Conservation (phyloP, 2,113 vertebrate species). For the Helogale parvula region DNA sequence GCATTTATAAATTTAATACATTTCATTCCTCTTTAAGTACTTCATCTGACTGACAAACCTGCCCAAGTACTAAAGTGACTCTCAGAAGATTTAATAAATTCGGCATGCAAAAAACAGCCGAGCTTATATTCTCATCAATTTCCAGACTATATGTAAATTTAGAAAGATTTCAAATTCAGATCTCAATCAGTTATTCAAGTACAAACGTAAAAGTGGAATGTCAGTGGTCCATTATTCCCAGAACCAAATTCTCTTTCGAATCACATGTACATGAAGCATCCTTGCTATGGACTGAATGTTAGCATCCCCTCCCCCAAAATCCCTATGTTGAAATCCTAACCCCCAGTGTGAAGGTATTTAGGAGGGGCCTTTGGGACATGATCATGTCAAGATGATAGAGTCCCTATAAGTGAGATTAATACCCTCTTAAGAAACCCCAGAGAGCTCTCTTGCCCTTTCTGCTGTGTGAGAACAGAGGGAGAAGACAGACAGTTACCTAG, state of each 20-base stretch:
- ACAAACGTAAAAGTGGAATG: not conserved
- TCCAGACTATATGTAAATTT: slow-evolving; percentile 7
- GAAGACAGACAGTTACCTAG: not conserved
- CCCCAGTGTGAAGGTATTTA: not conserved
- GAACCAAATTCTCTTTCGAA: slow-evolving; percentile 45
- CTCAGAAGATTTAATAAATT: slow-evolving; percentile 32
- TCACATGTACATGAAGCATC: not conserved
- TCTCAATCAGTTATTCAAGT: slow-evolving; percentile 17
- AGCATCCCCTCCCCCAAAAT: not conserved
- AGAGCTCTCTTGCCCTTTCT: not conserved
- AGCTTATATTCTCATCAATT: slow-evolving; percentile 22
- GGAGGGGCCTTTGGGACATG: not conserved
- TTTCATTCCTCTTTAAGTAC: slow-evolving; percentile 56
- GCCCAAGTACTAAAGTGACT: slow-evolving; percentile 2
- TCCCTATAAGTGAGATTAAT: not conserved
- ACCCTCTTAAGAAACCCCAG: not conserved
- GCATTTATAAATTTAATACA: slow-evolving; percentile 56
- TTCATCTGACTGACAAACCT: slow-evolving; percentile 62
- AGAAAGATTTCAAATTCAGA: slow-evolving; percentile 49
- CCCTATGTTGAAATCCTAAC: not conserved
- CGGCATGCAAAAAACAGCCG: not conserved
- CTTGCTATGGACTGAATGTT: not conserved
- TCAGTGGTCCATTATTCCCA: not conserved
- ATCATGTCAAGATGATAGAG: not conserved
- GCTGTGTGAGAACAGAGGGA: not conserved